Conservation (phyloP, 92 coral and sea anemone genomes). For the Epizoanthus stellaris region DNA sequence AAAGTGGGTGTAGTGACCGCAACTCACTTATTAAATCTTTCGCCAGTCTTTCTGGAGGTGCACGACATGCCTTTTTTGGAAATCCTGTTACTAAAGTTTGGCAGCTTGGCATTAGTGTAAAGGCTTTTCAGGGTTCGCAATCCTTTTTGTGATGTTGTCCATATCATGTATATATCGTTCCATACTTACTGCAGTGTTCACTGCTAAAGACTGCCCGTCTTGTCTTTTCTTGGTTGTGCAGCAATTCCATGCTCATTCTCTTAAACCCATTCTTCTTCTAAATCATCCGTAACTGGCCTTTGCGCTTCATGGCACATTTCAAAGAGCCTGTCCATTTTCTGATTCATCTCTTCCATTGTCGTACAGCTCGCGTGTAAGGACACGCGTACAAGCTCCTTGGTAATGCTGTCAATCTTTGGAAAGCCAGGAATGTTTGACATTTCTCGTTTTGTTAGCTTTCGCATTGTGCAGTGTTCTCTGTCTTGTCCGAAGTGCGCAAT, state of each 20-base stretch:
- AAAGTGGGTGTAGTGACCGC: too few relatives aligned
- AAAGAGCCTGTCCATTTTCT: slow-evolving; percentile 16
- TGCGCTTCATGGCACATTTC: not conserved
- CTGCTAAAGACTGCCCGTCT: not conserved
- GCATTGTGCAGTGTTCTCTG: not conserved
- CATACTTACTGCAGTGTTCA: not conserved
- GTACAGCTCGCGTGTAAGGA: not conserved
- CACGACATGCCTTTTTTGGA: not conserved
- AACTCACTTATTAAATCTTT: too few relatives aligned
- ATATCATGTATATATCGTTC: too few relatives aligned
- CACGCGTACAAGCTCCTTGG: slow-evolving; percentile 6
- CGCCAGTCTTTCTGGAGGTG: not conserved
- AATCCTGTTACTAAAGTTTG: too few relatives aligned
- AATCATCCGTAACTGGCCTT: not conserved
- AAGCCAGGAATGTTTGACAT: not conserved
- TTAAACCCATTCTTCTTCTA: slow-evolving; percentile 39
- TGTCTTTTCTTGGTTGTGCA: too few relatives aligned
- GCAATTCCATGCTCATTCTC: not conserved
- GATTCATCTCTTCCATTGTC: not conserved
- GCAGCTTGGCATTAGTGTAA: too few relatives aligned
- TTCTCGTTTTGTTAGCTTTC: not conserved
- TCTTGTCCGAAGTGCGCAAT: not conserved
- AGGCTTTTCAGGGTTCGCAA: too few relatives aligned
- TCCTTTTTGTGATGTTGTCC: not conserved
- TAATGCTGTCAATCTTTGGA: not conserved